phyloP scores from a whole-genome alignment of 2,113 vertebrate species.

The Coryphaenoides rupestris region DNA sequence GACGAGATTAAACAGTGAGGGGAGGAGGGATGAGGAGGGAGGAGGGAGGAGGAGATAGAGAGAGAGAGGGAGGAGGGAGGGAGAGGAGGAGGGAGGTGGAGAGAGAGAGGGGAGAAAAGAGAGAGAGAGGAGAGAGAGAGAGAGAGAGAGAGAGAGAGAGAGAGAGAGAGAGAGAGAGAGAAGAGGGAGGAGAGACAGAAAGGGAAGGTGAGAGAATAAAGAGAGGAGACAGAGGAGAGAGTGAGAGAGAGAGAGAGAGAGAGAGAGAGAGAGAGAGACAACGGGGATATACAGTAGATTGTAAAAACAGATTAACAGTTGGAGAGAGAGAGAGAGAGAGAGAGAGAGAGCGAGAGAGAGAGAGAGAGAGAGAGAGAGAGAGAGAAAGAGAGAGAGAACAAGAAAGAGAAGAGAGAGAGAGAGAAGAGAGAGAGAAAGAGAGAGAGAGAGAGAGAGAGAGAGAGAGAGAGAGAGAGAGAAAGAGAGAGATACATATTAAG shows the following conservation, averaged over 20 bases:
- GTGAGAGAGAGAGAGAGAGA: neutral
- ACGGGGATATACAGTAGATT: no score
- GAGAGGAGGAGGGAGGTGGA: neutral
- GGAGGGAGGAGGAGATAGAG: conserved; percentile 31
- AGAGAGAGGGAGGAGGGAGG: neutral
- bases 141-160: conserved; percentile 8
- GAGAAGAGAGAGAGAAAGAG: conserved; percentile 27
- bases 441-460: neutral
- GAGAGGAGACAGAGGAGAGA: neutral
- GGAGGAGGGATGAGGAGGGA: conserved; percentile 9
- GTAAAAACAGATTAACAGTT: no score
- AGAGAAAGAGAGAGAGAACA: neutral
- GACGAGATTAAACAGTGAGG: conserved; percentile 21
- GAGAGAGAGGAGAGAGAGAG: neutral
- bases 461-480: conserved; percentile 9
- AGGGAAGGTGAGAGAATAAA: neutral
- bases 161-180: neutral
- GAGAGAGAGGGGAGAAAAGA: neutral
- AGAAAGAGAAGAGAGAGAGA: conserved; percentile 7
- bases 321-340: conserved; percentile 1
- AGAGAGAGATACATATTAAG: conserved; percentile 48
- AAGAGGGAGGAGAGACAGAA: conserved; percentile 5
- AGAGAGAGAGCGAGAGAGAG: neutral
- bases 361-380: neutral
- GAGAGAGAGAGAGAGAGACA: no score